A percentile compares a stretch with the other conserved stretches of the same genome.
These are phyloP conservation scores for Asteroscopus sphinx DNA, from an alignment of 2,888 invertebrate genomes.

Conservation along the genomic window DNA sequence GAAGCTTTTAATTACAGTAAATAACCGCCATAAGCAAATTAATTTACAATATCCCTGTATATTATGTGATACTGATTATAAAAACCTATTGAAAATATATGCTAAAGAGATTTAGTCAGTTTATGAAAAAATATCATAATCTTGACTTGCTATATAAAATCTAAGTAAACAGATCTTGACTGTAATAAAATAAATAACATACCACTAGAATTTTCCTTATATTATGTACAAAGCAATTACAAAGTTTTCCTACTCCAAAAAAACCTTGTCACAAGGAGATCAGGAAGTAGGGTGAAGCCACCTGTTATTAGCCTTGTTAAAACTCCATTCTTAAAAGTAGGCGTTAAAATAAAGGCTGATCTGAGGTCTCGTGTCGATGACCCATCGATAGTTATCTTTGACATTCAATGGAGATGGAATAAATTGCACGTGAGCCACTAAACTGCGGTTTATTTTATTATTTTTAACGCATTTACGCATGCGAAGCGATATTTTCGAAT, in stretches of 20 bases:
- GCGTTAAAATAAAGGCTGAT: constrained; percentile 6
- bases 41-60: too few relatives aligned
- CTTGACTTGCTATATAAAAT: constrained; percentile 13
- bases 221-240: constrained; percentile 14
- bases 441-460: too few relatives aligned
- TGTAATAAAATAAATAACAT: neutral
- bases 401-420: neutral
- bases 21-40: too few relatives aligned
- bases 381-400: constrained; percentile 18
- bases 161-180: neutral
- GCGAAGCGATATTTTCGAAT: too few relatives aligned
- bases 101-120: too few relatives aligned
- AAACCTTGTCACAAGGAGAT: constrained; percentile 51
- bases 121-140: neutral
- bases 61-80: too few relatives aligned
- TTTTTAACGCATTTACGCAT: too few relatives aligned
- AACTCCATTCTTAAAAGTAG: constrained; percentile 4
- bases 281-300: constrained; percentile 42
- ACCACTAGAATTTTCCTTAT: constrained; percentile 35
- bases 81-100: neutral
- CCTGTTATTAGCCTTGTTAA: constrained; percentile 11
- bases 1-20: too few relatives aligned
- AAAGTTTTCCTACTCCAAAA: constrained; percentile 31
- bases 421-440: too few relatives aligned
- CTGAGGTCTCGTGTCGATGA: constrained; percentile 20